Conservation (phyloP, 2,797 vertebrate species). For the Linurgus olivaceus region DNA sequence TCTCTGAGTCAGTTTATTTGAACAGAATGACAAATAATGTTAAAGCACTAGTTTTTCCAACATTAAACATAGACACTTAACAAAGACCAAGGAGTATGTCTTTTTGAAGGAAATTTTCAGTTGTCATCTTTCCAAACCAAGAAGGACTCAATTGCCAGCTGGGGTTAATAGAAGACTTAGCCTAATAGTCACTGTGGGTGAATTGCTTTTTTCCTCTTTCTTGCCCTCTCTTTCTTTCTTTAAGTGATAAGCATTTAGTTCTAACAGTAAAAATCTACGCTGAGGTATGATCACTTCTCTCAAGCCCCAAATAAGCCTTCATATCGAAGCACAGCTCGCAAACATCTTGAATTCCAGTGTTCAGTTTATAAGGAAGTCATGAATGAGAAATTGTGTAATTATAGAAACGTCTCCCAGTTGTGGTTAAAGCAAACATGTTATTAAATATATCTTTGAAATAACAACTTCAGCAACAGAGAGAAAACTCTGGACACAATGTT, state of each 20-base stretch:
- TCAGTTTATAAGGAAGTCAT: not conserved
- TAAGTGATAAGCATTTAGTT: not conserved
- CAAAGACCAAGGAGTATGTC: not conserved
- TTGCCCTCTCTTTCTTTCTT: not conserved
- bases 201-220: not conserved
- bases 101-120: not conserved
- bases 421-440: not conserved
- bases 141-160: not conserved
- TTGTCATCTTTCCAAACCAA: not conserved
- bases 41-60: not conserved
- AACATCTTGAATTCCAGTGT: not conserved
- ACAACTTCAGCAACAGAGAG: not conserved
- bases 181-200: not conserved
- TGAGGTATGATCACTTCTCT: not conserved
- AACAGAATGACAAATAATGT: not conserved
- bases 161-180: not conserved
- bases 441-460: not conserved
- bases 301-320: not conserved
- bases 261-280: not conserved
- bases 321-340: not conserved
- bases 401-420: not conserved
- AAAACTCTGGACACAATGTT: not conserved
- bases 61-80: not conserved
- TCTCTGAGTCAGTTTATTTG: not conserved
- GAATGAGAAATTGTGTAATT: conserved; percentile 7